These are phyloP conservation scores for Nansenia antarctica DNA, from an alignment of 2,113 vertebrate species.

Conservation along the genomic window DNA sequence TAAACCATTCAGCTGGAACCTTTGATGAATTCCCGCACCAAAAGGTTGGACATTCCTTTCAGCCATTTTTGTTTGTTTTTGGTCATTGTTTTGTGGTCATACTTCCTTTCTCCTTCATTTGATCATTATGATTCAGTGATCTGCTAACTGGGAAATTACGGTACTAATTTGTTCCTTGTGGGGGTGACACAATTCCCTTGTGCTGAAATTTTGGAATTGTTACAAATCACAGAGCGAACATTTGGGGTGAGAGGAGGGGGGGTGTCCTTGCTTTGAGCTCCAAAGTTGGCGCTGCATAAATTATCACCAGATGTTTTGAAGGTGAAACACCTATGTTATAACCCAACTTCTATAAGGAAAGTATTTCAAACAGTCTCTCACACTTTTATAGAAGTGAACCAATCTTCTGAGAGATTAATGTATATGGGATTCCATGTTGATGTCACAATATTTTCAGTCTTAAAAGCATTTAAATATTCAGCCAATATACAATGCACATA, in stretches of 20 bases:
- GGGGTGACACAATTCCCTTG: slow-evolving; percentile 6
- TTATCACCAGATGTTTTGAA: slow-evolving; percentile 10
- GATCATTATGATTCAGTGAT: slow-evolving; percentile 1
- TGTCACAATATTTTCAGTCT: no score
- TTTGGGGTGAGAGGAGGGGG: background rate
- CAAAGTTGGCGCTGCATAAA: background rate
- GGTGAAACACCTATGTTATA: slow-evolving; percentile 2
- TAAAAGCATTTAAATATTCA: no score
- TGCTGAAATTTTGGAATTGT: background rate
- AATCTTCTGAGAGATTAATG: no score
- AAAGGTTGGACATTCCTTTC: background rate
- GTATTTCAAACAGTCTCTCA: background rate
- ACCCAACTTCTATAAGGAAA: background rate
- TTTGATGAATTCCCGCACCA: background rate
- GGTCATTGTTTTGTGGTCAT: slow-evolving; percentile 11
- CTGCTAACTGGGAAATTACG: slow-evolving; percentile 14
- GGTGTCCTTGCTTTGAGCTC: slow-evolving; percentile 14
- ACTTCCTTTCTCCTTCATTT: slow-evolving; percentile 1
- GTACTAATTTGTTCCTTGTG: slow-evolving; percentile 11
- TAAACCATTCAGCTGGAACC: background rate
- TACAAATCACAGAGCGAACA: slow-evolving; percentile 1
- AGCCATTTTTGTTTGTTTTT: background rate
- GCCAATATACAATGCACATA: no score
- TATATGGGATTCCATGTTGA: no score
- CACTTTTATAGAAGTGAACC: background rate